These are phyloP conservation scores for Tinamus major DNA, from an alignment of 2,797 vertebrate species.

Conservation along the genomic window DNA sequence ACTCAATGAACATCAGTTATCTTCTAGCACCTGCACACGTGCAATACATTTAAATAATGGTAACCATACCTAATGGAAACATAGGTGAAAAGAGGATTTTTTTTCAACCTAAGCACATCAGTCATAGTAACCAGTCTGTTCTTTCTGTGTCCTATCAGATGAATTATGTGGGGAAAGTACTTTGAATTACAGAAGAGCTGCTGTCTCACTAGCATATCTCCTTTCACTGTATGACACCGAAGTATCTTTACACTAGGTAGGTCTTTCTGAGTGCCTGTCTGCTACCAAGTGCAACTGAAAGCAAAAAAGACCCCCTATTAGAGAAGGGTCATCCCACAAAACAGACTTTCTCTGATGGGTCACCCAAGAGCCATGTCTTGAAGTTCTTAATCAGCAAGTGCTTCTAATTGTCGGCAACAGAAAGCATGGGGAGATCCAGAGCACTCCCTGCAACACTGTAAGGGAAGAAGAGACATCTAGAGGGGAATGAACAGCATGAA, in stretches of 20 bases:
- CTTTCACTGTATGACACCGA: not conserved
- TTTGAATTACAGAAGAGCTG: not conserved
- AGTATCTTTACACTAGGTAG: not conserved
- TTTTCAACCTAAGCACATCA: not conserved
- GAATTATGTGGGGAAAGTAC: not conserved
- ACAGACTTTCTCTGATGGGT: not conserved
- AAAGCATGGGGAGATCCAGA: not conserved
- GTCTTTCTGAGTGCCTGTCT: not conserved
- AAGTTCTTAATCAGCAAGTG: not conserved
- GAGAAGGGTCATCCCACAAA: not conserved
- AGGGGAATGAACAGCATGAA: not conserved
- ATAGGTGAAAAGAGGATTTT: not conserved
- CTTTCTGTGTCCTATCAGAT: not conserved
- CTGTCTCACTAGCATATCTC: not conserved
- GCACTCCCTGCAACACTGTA: not conserved
- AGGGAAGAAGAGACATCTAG: not conserved
- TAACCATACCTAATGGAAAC: not conserved
- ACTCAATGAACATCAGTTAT: constrained; percentile 39
- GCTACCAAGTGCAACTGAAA: not conserved
- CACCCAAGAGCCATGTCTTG: not conserved
- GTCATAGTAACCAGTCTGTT: constrained; percentile 12
- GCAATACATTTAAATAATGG: not conserved
- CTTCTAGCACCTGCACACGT: not conserved
- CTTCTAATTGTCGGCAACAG: not conserved
- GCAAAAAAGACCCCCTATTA: not conserved